Percentiles rank a stretch among this genome's conserved stretches.
Conservation (phyloP, 2,113 vertebrate species). For the Cephalopterus ornatus region DNA sequence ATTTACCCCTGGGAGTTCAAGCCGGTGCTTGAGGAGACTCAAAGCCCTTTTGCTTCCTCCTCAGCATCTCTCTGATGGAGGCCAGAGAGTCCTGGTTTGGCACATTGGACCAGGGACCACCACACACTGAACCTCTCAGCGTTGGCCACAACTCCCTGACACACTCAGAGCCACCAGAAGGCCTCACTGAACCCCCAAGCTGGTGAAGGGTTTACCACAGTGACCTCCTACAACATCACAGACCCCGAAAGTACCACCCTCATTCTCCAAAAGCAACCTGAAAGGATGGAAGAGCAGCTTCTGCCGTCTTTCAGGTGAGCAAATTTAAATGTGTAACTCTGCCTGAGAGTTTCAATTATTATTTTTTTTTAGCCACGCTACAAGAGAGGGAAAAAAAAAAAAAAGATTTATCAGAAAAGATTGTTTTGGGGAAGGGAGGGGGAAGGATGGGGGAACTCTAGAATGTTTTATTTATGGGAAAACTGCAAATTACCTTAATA, state of each 20-base stretch:
- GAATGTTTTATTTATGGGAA: constrained; percentile 66
- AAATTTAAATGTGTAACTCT: neutral
- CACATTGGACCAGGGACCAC: neutral
- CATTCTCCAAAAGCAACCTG: neutral
- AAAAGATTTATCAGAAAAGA: neutral
- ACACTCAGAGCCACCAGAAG: fast-evolving
- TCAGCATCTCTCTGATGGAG: neutral
- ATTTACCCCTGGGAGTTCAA: neutral
- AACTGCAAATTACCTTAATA: constrained; percentile 67
- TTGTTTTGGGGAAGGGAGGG: neutral
- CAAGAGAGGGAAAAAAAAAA: neutral
- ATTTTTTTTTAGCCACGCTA: neutral
- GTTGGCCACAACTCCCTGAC: neutral
- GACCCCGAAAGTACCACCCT: neutral
- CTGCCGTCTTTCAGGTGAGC: neutral
- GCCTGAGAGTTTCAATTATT: constrained; percentile 2
- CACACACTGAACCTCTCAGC: neutral
- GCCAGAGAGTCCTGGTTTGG: neutral
- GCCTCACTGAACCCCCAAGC: neutral
- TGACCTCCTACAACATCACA: neutral
- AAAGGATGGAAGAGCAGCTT: neutral
- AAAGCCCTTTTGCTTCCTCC: neutral
- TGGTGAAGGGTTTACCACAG: neutral
- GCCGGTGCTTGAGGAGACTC: neutral
- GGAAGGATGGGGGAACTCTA: neutral